Evolutionary conservation across 2,113 vertebrate species (phyloP), one percentile per base, ranked within the genome.

Genomic region (Eulemur rufifrons): DNA sequence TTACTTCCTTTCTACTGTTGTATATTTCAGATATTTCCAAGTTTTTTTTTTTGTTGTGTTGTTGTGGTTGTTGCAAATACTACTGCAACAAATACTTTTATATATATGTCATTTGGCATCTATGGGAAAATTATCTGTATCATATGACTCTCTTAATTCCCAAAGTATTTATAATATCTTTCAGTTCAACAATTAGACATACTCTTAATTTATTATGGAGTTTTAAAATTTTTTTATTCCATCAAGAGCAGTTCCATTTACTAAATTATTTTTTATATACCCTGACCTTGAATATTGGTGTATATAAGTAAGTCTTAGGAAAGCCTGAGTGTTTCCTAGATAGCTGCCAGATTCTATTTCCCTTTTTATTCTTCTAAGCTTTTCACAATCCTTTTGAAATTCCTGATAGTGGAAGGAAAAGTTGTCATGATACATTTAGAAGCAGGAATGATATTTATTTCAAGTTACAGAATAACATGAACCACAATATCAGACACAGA

Each of bases 381-480:
- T 34, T 94, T 76, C 25, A 76, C 18, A 86, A 15, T 82, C 27
- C 29, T 78, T 94, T 71, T 87, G n/a, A 87, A 66, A 45, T 94
- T 91, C 52, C 25, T 84, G 25, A 80, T 92, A 92, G 47, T 56
- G 23, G 39, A 47, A 85, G 45, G 93, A 86, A 69, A 78, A 86
- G 63, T 50, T 21, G 50, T 80, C n/a, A 83, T 29, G 74, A 83
- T 94, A n/a, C 37, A 68, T 83, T 89, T 86, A 69, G 71, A 88
- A 95, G 50, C 34, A 87, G 56, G 87, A 86, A 4, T 45, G 29
- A 45, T 88, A 74, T 94, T 92, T 96, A 76, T 86, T 42, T 37
- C 25, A 84, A 39, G 14, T 93, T 89, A 64, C 8, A 50, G 69
- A 89, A 71, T 74, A 76, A 92, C 81, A 76, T 69, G 76, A 95